Evolutionary conservation across 1,140 invertebrate genomes (phyloP), one percentile per base, ranked within the genome.

Genomic region (Papilio machaon): DNA sequence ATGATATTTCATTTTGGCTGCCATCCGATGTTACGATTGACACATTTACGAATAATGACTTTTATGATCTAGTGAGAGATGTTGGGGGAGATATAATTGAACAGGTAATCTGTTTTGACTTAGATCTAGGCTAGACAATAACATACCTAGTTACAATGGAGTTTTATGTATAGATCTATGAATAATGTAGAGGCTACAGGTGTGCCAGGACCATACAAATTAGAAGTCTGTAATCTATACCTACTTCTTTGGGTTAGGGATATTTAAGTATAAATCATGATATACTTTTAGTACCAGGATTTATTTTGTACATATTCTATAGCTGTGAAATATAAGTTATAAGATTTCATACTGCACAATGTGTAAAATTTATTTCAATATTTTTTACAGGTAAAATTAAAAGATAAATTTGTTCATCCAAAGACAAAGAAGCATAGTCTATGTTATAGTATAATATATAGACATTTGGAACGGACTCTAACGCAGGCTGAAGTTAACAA

Each of bases 1-100:
- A 98, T 95, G 99, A 99, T 91, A 96, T 99, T 13, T 99, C 99
- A 80, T 99, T 99, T 92, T 99, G 99, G 99, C 92, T 99, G 30
- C 98, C 98, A 0, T 84, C 96, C 15, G 93, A 96, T 80, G 81
- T 90, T 0, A 92, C 93, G 9, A 82, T 95, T n/a, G 94, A 95
- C 73, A 89, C 94, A 46, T 99, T 97, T 93, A 96, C 95, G 17
- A 94, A 95, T 17, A 98, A 99, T 94, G 98, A 99, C 95, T 99
- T 99, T 93, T 99, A 99, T 94, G 99, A 99, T 90, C 88, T 99
- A 64, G 98, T 98, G 0, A 95, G 99, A 85, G 96, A 96, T 83
- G 92, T 99, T 81, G 99, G 97, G 7, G 98, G 98, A 8, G 98
- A 99, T 93, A 95, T 97, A 19, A 96, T 99, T 67, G 99, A 99